These are phyloP conservation scores for Dilophus febrilis DNA, from an alignment of 2,888 invertebrate genomes.

Conservation along the genomic window DNA sequence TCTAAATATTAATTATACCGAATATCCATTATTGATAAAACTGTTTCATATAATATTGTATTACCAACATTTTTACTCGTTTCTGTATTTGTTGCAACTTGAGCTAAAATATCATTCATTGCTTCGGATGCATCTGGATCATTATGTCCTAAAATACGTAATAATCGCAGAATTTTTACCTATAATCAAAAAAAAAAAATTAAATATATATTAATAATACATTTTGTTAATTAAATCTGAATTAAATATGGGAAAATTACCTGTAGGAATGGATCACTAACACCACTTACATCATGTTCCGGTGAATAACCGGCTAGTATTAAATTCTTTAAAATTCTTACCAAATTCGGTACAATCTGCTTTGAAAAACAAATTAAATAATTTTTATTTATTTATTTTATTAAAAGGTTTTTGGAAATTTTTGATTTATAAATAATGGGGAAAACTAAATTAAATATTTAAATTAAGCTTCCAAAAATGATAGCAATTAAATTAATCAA, in stretches of 20 bases:
- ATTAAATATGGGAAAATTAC: constrained; percentile 30
- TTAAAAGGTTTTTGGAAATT: constrained; percentile 3
- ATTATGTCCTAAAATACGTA: constrained; percentile 88
- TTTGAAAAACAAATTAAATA: constrained; percentile 1
- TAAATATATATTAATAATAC: background rate
- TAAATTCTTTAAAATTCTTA: constrained; percentile 93
- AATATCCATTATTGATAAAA: constrained; percentile 98
- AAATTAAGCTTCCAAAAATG: no score
- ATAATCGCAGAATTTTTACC: constrained; percentile 89
- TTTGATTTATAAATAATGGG: constrained; percentile 12
- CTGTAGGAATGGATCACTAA: constrained; percentile 98
- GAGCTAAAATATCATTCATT: constrained; percentile 99
- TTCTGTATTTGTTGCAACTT: constrained; percentile 99
- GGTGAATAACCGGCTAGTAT: constrained; percentile 98
- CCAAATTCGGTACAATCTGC: constrained; percentile 96
- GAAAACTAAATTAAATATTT: no score
- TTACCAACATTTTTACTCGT: constrained; percentile 99
- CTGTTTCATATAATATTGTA: constrained; percentile 99
- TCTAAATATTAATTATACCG: constrained; percentile 16
- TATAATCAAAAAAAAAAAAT: constrained; percentile 25
- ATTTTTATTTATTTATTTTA: no score
- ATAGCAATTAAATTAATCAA: no score
- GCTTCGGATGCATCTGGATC: constrained; percentile 96
- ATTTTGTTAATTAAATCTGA: background rate
- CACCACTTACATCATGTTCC: constrained; percentile 98